Evolutionary conservation across 2,113 vertebrate species (phyloP).

Genomic region (Gymnocephalus cernua): DNA sequence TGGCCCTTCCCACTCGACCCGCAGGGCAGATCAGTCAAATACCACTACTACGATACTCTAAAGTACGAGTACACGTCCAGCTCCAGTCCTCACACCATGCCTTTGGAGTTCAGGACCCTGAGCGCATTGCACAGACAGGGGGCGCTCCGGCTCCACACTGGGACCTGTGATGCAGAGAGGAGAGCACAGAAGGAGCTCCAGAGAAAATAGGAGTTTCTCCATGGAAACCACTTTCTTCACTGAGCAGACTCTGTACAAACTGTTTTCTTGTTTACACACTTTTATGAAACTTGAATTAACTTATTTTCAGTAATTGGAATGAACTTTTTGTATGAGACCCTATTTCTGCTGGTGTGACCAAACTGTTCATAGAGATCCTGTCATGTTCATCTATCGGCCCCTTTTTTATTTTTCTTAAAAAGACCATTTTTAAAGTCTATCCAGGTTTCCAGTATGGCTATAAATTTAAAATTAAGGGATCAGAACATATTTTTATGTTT

Average conservation of each 20-base stretch:
- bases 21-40: slow-evolving; percentile 91
- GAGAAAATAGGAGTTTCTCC: slow-evolving; percentile 17
- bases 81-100: slow-evolving; percentile 96
- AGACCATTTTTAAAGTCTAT: neutral
- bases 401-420: neutral
- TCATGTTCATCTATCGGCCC: slow-evolving; percentile 2
- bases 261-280: slow-evolving; percentile 17
- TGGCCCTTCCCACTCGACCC: slow-evolving; percentile 93
- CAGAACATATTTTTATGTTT: neutral
- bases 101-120: slow-evolving; percentile 96
- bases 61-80: slow-evolving; percentile 95
- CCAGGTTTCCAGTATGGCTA: neutral
- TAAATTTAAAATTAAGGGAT: neutral
- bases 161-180: slow-evolving; percentile 81
- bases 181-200: slow-evolving; percentile 13
- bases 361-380: neutral
- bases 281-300: slow-evolving; percentile 53
- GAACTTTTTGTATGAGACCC: slow-evolving; percentile 44
- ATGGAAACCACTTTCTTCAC: slow-evolving; percentile 8
- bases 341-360: slow-evolving; percentile 10
- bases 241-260: neutral
- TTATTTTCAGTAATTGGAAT: slow-evolving; percentile 40
- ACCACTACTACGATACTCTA: slow-evolving; percentile 96
- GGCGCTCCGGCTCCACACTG: slow-evolving; percentile 94
- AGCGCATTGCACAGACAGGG: slow-evolving; percentile 92